Evolutionary conservation across 2,113 vertebrate species (phyloP).

Genomic region (Brachionichthys hirsutus): DNA sequence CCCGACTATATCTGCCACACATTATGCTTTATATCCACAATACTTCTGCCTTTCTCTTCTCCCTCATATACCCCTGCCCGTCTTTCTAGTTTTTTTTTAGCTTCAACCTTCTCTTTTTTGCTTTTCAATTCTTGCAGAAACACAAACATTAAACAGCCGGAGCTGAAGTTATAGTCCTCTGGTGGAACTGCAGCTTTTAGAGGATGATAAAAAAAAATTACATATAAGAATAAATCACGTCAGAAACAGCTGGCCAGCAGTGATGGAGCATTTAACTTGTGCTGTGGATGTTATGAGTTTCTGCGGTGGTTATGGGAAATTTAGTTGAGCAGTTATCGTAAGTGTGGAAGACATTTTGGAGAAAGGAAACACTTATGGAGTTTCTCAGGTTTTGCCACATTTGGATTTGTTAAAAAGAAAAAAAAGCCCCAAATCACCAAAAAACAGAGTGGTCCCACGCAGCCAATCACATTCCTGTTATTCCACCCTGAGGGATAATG

Average conservation of each 20-base stretch:
- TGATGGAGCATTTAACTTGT: slow-evolving; percentile 45
- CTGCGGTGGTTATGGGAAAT: slow-evolving; percentile 12
- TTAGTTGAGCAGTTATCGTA: slow-evolving; percentile 15
- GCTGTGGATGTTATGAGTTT: slow-evolving; percentile 19
- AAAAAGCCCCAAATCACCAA: not conserved
- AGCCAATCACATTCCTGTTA: slow-evolving; percentile 11
- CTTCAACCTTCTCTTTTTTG: slow-evolving; percentile 41
- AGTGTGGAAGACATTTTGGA: slow-evolving; percentile 18
- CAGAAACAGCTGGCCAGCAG: slow-evolving; percentile 26
- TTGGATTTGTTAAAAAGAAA: slow-evolving; percentile 2
- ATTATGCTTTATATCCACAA: slow-evolving; percentile 40
- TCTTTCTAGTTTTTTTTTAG: slow-evolving; percentile 9
- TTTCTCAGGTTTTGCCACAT: not conserved
- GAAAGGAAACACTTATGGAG: slow-evolving; percentile 2
- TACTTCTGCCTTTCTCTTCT: slow-evolving; percentile 29
- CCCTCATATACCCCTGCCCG: not conserved
- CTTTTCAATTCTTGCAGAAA: slow-evolving; percentile 39
- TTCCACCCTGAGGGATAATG: slow-evolving; percentile 26
- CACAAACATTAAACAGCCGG: slow-evolving; percentile 55
- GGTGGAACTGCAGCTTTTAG: slow-evolving; percentile 53
- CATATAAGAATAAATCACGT: slow-evolving; percentile 53
- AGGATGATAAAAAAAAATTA: slow-evolving; percentile 59
- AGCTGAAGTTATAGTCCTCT: slow-evolving; percentile 47
- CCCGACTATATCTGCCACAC: slow-evolving; percentile 41
- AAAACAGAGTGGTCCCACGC: not conserved